These are phyloP conservation scores for Branchipolynoe longqiensis DNA, from an alignment of 2,888 invertebrate species.

Conservation along the genomic window DNA sequence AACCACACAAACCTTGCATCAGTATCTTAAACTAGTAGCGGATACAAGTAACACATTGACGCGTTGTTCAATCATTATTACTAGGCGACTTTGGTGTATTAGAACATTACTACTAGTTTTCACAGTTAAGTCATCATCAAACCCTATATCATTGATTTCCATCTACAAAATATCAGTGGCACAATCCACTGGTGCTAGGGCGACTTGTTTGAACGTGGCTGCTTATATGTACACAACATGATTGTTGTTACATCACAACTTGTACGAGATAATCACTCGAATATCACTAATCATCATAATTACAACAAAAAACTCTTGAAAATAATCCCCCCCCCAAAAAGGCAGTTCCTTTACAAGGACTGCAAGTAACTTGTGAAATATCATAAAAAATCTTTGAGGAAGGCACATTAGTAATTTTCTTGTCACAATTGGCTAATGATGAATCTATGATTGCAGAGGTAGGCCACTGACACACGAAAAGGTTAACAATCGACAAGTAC, in stretches of 20 bases:
- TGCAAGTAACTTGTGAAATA: constrained; percentile 40
- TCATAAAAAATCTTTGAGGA: constrained; percentile 39
- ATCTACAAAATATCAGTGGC: too few relatives aligned
- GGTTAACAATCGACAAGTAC: background rate
- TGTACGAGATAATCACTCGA: too few relatives aligned
- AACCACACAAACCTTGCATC: constrained; percentile 10
- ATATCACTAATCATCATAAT: too few relatives aligned
- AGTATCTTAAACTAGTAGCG: constrained; percentile 29
- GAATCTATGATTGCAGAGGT: background rate
- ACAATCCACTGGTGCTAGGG: too few relatives aligned
- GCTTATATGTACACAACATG: too few relatives aligned
- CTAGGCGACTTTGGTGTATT: constrained; percentile 9
- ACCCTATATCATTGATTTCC: too few relatives aligned
- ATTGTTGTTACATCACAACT: too few relatives aligned
- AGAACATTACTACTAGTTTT: background rate
- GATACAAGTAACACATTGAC: too few relatives aligned
- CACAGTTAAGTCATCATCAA: too few relatives aligned
- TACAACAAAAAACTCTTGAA: background rate
- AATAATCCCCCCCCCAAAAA: background rate
- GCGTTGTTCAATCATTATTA: too few relatives aligned
- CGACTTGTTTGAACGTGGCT: too few relatives aligned
- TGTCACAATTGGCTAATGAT: constrained; percentile 27
- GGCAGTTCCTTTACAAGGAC: constrained; percentile 18
- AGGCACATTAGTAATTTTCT: constrained; percentile 46
- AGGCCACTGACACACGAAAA: constrained; percentile 3